Percentiles rank a stretch among this genome's conserved stretches.
Evolutionary conservation across 1,140 invertebrate genomes (phyloP).

Genomic region (Eurosta solidaginis): DNA sequence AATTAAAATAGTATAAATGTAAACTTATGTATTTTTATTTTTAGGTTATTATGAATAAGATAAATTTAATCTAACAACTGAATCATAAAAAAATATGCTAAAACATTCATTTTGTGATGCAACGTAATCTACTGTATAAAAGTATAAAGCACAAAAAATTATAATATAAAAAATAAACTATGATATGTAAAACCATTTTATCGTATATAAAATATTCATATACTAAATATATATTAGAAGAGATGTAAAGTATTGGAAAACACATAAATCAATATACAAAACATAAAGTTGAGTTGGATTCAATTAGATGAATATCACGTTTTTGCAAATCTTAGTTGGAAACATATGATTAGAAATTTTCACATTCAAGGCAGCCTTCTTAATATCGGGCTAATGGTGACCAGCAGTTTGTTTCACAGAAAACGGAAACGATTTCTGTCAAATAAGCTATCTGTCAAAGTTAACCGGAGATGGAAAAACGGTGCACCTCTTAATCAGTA

Average conservation of each 20-base stretch:
- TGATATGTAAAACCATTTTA: neutral
- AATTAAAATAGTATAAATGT: neutral
- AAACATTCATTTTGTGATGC: neutral
- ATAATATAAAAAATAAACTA: neutral
- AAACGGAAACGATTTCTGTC: too few species aligned
- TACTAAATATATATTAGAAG: slow-evolving; percentile 6
- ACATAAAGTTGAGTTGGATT: too few species aligned
- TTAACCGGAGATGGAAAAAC: too few species aligned
- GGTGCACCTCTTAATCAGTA: too few species aligned
- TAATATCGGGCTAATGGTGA: too few species aligned
- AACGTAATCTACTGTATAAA: slow-evolving; percentile 16
- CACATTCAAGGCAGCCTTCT: too few species aligned
- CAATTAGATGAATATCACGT: too few species aligned
- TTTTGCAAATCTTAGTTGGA: too few species aligned
- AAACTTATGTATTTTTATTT: neutral
- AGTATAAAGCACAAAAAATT: neutral
- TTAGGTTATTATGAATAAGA: neutral
- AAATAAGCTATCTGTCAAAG: too few species aligned
- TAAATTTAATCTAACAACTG: neutral
- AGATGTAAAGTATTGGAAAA: neutral
- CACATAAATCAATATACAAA: neutral
- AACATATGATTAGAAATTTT: too few species aligned
- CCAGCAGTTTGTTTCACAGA: too few species aligned
- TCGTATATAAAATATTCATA: slow-evolving; percentile 11
- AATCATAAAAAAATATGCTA: neutral